Percentiles rank a stretch among this genome's conserved stretches.
phyloP scores from a whole-genome alignment of 1,140 invertebrate species.

The Lucilia cuprina region DNA sequence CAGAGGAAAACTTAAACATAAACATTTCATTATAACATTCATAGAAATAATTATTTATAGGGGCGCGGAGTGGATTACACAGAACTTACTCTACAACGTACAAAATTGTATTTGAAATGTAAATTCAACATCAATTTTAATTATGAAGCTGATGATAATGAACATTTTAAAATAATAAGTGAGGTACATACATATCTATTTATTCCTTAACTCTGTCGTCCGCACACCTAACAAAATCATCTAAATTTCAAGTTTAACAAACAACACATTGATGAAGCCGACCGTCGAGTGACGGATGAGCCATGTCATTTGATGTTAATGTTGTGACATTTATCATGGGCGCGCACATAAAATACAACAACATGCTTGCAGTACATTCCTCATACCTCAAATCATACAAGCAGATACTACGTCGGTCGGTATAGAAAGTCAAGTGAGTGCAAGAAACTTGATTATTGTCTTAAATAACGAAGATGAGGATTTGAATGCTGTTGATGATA shows the following conservation, averaged over 20 bases:
- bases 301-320: conserved; percentile 63
- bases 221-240: not conserved
- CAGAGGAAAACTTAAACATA: no score
- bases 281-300: conserved; percentile 61
- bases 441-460: conserved; percentile 15
- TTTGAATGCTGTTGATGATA: not conserved
- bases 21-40: no score
- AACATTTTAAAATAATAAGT: conserved; percentile 7
- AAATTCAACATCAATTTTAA: not conserved
- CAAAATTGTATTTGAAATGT: conserved; percentile 4
- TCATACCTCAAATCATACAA: not conserved
- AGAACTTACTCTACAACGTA: not conserved
- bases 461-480: not conserved
- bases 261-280: conserved; percentile 46
- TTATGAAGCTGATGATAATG: not conserved
- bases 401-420: not conserved
- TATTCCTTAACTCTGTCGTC: not conserved
- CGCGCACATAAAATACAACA: conserved; percentile 39
- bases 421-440: not conserved
- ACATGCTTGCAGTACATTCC: not conserved
- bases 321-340: conserved; percentile 63
- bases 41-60: no score
- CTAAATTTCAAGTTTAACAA: conserved; percentile 21
- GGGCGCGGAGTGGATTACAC: no score
- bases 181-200: no score